Evolutionary conservation across 2,888 invertebrate genomes (phyloP).

Genomic region (Boloria selene): DNA sequence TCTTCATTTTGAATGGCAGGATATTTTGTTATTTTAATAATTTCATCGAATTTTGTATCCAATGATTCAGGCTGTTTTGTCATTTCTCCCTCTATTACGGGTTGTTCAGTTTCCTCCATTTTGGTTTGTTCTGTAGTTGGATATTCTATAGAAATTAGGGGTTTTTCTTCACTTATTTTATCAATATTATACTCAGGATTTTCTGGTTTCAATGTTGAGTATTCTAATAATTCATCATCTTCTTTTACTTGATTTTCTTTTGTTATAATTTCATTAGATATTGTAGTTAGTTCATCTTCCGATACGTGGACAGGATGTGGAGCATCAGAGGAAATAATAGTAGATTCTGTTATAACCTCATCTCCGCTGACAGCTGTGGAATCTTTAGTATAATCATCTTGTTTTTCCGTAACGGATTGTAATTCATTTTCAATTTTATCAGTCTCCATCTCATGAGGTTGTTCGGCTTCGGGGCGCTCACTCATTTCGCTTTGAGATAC

Average conservation of each 20-base stretch:
- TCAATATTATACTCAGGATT: neutral
- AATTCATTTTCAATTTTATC: slow-evolving; percentile 9
- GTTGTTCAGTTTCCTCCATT: neutral
- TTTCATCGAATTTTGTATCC: neutral
- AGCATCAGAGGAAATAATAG: neutral
- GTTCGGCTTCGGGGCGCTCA: neutral
- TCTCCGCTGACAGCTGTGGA: neutral
- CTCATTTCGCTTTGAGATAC: slow-evolving; percentile 1
- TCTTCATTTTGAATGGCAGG: slow-evolving; percentile 1
- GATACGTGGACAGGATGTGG: neutral
- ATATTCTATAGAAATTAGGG: neutral
- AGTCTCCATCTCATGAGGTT: slow-evolving; percentile 1
- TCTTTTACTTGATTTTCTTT: slow-evolving; percentile 1
- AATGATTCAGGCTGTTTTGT: neutral
- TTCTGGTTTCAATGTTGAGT: slow-evolving; percentile 6
- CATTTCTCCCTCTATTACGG: neutral
- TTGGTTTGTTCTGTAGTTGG: neutral
- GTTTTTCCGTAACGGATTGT: neutral
- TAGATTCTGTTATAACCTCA: slow-evolving; percentile 17
- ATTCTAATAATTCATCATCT: slow-evolving; percentile 8
- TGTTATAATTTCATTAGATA: slow-evolving; percentile 5
- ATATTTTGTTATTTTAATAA: slow-evolving; percentile 1
- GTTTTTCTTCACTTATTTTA: neutral
- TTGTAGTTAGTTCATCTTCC: slow-evolving; percentile 15
- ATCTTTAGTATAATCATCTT: slow-evolving; percentile 3